Conservation (phyloP, 23 tunicate species). For the Ascidia mentula region DNA sequence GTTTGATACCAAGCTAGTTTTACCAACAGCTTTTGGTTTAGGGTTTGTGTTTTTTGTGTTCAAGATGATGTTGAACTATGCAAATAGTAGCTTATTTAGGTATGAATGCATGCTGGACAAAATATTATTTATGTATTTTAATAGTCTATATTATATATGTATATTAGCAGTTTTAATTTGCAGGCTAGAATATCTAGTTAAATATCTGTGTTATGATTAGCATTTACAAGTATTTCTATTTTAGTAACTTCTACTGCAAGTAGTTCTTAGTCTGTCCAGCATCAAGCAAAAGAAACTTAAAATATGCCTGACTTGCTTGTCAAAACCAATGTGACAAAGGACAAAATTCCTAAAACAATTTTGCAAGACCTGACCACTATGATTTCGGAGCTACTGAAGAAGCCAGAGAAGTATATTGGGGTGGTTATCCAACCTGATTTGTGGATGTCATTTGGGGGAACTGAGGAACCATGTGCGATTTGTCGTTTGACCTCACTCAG, state of each 20-base stretch:
- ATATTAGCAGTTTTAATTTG: no score
- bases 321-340: constrained; percentile 28
- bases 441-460: constrained; percentile 73
- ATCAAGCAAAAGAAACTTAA: no score
- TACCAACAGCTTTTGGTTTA: no score
- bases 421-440: constrained; percentile 40
- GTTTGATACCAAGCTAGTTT: no score
- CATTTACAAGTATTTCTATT: not conserved
- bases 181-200: no score
- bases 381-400: constrained; percentile 17
- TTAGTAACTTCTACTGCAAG: not conserved
- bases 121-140: no score
- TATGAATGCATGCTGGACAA: no score
- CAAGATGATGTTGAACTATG: no score
- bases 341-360: constrained; percentile 28
- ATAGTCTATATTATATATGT: no score
- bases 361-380: constrained; percentile 28
- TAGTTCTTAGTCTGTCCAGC: not conserved
- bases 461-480: constrained; percentile 62
- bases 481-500: constrained; percentile 25
- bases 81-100: no score
- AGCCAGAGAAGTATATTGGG: constrained; percentile 45
- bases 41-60: no score
- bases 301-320: constrained; percentile 48
- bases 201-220: no score